phyloP scores from a whole-genome alignment of 30 jellyfish, hydroid and myxozoan genomes.

The Nemopilema nomurai region DNA sequence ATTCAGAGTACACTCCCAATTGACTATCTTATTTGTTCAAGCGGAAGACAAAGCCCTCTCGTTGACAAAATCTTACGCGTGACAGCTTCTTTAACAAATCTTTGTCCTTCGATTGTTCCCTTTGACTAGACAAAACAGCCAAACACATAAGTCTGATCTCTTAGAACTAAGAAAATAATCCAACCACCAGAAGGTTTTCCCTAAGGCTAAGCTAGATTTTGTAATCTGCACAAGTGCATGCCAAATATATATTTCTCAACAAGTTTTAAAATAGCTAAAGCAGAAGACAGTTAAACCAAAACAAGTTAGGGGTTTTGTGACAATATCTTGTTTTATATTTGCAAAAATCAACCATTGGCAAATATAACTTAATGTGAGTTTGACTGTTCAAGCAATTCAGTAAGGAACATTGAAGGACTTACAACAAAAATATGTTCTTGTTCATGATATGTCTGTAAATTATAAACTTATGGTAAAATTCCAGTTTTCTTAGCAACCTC shows the following conservation, averaged over 20 bases:
- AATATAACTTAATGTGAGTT: constrained; percentile 3
- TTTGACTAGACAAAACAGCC: constrained; percentile 8
- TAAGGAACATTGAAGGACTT: constrained; percentile 4
- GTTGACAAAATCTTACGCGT: constrained; percentile 6
- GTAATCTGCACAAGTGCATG: constrained; percentile 13
- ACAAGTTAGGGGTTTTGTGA: not conserved
- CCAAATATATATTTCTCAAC: constrained; percentile 11
- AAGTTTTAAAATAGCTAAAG: constrained; percentile 12
- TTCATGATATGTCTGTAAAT: not conserved
- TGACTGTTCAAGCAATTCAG: constrained; percentile 22
- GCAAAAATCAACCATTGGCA: constrained; percentile 16
- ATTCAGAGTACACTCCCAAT: constrained; percentile 24
- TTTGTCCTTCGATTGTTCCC: constrained; percentile 6
- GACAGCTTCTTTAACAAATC: constrained; percentile 21
- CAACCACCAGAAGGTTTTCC: constrained; percentile 11
- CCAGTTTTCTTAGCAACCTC: constrained; percentile 13
- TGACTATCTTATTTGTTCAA: constrained; percentile 17
- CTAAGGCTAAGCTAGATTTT: constrained; percentile 8
- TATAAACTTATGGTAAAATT: constrained; percentile 1
- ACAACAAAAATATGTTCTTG: constrained; percentile 16
- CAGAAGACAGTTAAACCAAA: not conserved
- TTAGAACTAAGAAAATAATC: constrained; percentile 16
- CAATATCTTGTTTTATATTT: not conserved
- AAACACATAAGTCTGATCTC: constrained; percentile 19
- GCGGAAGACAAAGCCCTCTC: constrained; percentile 19